A percentile compares a stretch with the other conserved stretches of the same genome.
phyloP scores from a whole-genome alignment of 1,140 invertebrate species.

The Euura saliciscinereae region DNA sequence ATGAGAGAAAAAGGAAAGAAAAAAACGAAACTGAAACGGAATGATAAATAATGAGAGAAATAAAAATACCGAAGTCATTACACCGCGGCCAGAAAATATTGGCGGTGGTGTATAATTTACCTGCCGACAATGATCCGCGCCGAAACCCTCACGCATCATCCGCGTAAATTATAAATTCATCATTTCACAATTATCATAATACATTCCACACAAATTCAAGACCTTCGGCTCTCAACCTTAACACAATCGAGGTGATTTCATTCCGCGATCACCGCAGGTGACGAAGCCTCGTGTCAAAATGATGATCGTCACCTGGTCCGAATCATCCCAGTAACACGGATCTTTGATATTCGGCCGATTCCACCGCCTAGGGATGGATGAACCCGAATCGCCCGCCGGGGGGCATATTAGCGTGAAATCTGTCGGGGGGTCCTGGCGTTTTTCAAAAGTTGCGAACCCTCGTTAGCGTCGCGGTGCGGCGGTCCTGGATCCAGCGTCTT shows the following conservation, averaged over 20 bases:
- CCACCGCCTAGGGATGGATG: too few species aligned
- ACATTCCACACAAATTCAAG: constrained; percentile 47
- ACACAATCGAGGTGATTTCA: too few species aligned
- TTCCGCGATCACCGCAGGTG: too few species aligned
- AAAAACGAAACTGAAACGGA: background rate
- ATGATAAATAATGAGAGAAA: too few species aligned
- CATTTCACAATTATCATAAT: constrained; percentile 57
- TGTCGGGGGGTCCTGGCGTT: background rate
- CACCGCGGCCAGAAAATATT: constrained; percentile 40
- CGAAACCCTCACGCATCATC: constrained; percentile 50
- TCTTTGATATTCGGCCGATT: too few species aligned
- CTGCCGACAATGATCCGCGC: constrained; percentile 30
- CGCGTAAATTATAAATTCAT: constrained; percentile 57
- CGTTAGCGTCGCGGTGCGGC: background rate
- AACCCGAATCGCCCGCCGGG: too few species aligned
- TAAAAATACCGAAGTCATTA: background rate
- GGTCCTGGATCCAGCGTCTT: constrained; percentile 15
- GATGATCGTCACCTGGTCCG: too few species aligned
- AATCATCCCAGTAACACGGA: too few species aligned
- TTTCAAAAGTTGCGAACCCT: constrained; percentile 7
- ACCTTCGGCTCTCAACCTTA: background rate
- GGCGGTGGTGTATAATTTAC: constrained; percentile 53
- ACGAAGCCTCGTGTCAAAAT: too few species aligned
- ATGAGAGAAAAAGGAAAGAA: background rate
- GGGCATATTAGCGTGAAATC: too few species aligned